Base-by-base conservation (phyloP, 2,888 invertebrate genomes). In the Chrysomela aeneicollis region DNA sequence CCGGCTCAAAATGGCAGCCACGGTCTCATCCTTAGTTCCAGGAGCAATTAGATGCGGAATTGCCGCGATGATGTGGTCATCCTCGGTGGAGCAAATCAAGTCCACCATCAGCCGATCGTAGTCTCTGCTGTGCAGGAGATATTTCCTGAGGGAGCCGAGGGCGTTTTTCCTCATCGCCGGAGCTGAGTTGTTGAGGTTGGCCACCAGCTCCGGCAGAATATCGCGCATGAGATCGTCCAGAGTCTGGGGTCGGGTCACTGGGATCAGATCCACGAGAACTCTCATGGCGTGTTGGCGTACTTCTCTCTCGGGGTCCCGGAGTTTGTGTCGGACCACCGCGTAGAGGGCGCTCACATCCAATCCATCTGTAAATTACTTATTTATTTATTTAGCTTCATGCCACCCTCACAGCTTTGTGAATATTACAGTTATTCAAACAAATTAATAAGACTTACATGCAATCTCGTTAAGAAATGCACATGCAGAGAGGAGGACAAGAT, bases 81-180 rank as follows among this genome's bases (percentile, higher is more conserved):
- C 88, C 0, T 90, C 84, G n/a, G 90, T 90, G 68, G 87, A 86
- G 65, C 88, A 87, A 55, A 90, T 83, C 62, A 92, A 85, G 52
- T 89, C 87, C 62, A 86, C 83, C 18, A 92, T 84, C 17, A 91
- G 88, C 60, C 87, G 86, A 71, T 93, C 90, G 0, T 90, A 86
- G 72, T 89, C 87, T 26, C 86, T 86, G 57, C 90, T 90, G 76
- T 90, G 87, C 5, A 87, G 84, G 46, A 93, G 85, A 78, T 92
- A 93, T 19, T 90, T 89, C 73, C 90, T 86, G 4, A 94, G 81
- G 0, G 91, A 90, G 75, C 93, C 93, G 32, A 93, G 81, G 0
- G 93, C 91, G 6, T 91, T 92, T 81, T 92, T 93, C 12, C 93
- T 85, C 0, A 94, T 91, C 0, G 93, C 92, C 0, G 93, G 93